A percentile compares a stretch with the other conserved stretches of the same genome.
phyloP scores from a whole-genome alignment of 2,797 vertebrate genomes.

The Sebastiscus albofasciatus region DNA sequence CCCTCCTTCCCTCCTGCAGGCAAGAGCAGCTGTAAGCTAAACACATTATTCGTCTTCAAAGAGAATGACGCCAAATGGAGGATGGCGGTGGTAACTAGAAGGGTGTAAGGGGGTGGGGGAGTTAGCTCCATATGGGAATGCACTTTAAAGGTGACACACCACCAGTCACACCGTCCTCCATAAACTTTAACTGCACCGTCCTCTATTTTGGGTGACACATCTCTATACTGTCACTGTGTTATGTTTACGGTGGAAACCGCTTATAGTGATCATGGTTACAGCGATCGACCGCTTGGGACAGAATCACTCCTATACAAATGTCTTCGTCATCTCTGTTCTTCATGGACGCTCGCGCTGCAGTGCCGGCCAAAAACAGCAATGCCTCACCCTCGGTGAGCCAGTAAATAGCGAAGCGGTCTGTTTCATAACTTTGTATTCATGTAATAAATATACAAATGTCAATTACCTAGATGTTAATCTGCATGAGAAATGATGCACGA shows the following conservation, averaged over 20 bases:
- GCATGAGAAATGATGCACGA: no score
- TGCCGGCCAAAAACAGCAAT: no score
- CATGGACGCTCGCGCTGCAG: no score
- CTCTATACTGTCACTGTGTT: not conserved
- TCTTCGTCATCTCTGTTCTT: no score
- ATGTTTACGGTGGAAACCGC: not conserved
- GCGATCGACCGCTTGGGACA: no score
- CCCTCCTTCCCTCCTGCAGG: conserved; percentile 10
- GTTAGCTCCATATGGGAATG: conserved; percentile 50
- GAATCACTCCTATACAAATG: no score
- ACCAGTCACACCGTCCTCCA: conserved; percentile 27
- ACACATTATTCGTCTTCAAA: conserved; percentile 64
- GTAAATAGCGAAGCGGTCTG: no score
- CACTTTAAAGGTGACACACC: conserved; percentile 65
- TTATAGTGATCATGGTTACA: no score
- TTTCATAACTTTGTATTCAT: no score
- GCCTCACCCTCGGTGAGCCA: no score
- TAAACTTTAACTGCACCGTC: conserved; percentile 20
- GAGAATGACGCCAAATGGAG: conserved; percentile 56
- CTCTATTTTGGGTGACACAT: conserved; percentile 26
- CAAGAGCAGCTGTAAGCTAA: conserved; percentile 56
- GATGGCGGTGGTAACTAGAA: conserved; percentile 35
- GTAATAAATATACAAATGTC: no score
- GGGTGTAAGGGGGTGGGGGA: conserved; percentile 10
- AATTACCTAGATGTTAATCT: no score